Conservation (phyloP, 2,797 vertebrate species). For the Trachurus trachurus region DNA sequence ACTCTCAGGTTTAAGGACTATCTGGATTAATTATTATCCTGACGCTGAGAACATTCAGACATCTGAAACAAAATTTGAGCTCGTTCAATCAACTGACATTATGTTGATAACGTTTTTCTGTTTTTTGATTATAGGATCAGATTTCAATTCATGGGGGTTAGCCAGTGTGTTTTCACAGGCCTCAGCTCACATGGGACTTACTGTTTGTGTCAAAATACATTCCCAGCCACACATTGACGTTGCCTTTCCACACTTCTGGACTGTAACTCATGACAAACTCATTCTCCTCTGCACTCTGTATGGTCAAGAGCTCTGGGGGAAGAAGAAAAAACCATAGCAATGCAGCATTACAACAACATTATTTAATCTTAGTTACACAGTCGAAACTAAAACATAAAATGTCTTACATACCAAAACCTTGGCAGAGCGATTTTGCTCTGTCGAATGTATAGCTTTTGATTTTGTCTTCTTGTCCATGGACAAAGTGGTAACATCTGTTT, state of each 20-base stretch:
- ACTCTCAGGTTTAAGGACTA: background rate
- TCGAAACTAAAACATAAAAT: background rate
- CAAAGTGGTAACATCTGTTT: slow-evolving; percentile 84
- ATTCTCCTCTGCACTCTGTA: slow-evolving; percentile 89
- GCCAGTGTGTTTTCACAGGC: slow-evolving; percentile 14
- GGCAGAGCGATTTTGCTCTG: slow-evolving; percentile 78
- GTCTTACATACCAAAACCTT: slow-evolving; percentile 73
- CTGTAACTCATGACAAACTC: slow-evolving; percentile 85
- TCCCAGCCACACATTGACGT: slow-evolving; percentile 87
- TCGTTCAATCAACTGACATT: too few relatives aligned
- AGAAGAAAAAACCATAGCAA: slow-evolving; percentile 22
- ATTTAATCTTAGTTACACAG: background rate
- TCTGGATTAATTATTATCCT: background rate
- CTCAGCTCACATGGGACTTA: slow-evolving; percentile 76
- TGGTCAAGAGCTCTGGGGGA: slow-evolving; percentile 85
- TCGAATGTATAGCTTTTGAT: slow-evolving; percentile 81
- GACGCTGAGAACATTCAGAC: background rate
- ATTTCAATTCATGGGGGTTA: background rate
- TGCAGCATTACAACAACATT: background rate
- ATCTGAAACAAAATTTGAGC: slow-evolving; percentile 8
- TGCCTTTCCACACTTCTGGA: slow-evolving; percentile 86
- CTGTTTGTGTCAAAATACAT: slow-evolving; percentile 90
- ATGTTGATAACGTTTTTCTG: background rate
- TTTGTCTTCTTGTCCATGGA: slow-evolving; percentile 84
- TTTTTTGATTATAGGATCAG: background rate